Evolutionary conservation across 37 sponge, comb jelly and placozoan species (phyloP).

Genomic region (Beroe forskalii): DNA sequence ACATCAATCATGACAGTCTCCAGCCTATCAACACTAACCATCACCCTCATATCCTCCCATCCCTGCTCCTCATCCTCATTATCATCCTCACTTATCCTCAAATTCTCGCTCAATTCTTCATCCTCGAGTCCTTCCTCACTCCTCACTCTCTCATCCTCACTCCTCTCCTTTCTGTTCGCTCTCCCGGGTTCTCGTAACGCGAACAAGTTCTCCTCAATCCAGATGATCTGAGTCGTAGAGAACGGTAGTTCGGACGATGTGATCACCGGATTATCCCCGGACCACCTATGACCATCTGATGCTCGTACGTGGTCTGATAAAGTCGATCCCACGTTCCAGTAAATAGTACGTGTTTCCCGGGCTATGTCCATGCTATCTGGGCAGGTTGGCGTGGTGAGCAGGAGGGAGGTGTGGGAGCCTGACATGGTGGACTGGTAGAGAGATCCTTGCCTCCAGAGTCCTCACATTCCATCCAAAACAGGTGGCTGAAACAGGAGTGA

Average conservation of each 20-base stretch:
- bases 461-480: conserved; percentile 61
- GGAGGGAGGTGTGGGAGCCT: not conserved
- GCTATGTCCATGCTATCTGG: conserved; percentile 36
- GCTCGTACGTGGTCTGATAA: not conserved
- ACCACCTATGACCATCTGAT: no score
- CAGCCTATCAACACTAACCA: not conserved
- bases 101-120: no score
- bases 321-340: conserved; percentile 11
- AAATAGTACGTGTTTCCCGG: not conserved
- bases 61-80: not conserved
- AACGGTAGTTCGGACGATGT: not conserved
- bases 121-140: not conserved
- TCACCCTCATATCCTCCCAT: not conserved
- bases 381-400: not conserved
- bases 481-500: not conserved
- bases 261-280: not conserved
- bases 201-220: conserved; percentile 43
- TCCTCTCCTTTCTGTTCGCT: no score
- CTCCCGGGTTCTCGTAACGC: not conserved
- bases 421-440: conserved; percentile 38
- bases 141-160: not conserved
- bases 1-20: not conserved
- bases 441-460: not conserved
- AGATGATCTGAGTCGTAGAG: not conserved
- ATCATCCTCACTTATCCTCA: not conserved